A percentile compares a stretch with the other conserved stretches of the same genome.
Conservation (phyloP, 1,140 invertebrate genomes). For the Dreissena rostriformis region DNA sequence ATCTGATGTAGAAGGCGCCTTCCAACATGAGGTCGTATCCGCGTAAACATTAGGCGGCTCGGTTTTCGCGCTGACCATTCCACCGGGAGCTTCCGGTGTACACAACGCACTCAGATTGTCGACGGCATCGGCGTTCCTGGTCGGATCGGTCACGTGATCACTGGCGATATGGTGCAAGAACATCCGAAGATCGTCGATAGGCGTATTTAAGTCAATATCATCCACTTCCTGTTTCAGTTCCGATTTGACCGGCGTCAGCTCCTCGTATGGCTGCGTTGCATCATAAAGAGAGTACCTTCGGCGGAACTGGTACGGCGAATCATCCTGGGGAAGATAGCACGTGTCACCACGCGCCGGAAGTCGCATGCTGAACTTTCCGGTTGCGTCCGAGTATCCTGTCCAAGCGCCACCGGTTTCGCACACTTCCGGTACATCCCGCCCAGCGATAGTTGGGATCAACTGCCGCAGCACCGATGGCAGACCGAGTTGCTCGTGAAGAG, state of each 20-base stretch:
- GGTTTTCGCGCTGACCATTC: not conserved
- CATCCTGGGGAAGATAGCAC: not conserved
- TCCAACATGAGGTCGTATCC: not conserved
- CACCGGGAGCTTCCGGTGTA: not conserved
- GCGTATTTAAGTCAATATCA: not conserved
- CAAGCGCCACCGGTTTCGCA: not conserved
- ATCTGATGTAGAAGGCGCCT: not conserved
- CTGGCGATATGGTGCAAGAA: not conserved
- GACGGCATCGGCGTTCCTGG: not conserved
- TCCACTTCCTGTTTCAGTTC: not conserved
- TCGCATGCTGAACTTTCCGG: not conserved
- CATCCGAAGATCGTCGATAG: not conserved
- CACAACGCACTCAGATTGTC: not conserved
- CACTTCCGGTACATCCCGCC: not conserved
- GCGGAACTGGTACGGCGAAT: not conserved
- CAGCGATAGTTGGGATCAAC: not conserved
- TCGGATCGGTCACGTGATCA: not conserved
- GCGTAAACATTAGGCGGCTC: not conserved
- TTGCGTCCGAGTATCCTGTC: not conserved
- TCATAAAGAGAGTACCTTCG: not conserved
- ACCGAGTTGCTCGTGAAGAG: constrained; percentile 58
- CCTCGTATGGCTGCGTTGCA: not conserved
- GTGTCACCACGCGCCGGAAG: not conserved
- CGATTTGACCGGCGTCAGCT: not conserved
- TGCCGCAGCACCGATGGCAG: constrained; percentile 28